Percentiles rank a stretch among this genome's conserved stretches.
Evolutionary conservation across 2,113 vertebrate genomes (phyloP).

Genomic region (Burhinus bistriatus): DNA sequence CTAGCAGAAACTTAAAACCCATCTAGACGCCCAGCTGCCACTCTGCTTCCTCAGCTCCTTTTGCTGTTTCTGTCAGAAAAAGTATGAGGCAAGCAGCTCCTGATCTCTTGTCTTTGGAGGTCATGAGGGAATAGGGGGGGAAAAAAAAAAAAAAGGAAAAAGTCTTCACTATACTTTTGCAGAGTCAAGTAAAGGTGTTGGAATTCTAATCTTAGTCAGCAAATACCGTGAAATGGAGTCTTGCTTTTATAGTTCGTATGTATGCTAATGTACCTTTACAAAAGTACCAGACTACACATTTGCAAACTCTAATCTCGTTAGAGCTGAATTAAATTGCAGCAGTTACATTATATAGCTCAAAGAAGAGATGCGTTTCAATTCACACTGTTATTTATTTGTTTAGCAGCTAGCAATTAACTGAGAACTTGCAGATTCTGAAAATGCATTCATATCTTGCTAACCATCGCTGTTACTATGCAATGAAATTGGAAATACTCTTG

Average conservation of each 20-base stretch:
- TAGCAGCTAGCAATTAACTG: background rate
- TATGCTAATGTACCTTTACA: background rate
- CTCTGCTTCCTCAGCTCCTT: background rate
- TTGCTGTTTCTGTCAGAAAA: background rate
- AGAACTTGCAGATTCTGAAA: background rate
- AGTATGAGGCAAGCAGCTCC: background rate
- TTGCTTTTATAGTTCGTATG: background rate
- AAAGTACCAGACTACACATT: background rate
- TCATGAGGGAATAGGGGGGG: background rate
- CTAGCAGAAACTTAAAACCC: background rate
- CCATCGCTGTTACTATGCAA: background rate
- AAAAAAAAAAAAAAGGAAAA: too few species aligned
- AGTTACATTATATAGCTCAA: background rate
- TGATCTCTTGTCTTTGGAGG: background rate
- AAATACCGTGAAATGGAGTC: background rate
- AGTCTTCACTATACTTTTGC: background rate
- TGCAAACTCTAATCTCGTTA: background rate
- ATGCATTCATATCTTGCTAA: background rate
- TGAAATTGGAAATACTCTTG: background rate
- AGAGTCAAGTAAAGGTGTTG: background rate
- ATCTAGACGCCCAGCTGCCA: background rate
- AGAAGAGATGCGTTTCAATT: background rate
- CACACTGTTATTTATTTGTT: constrained; percentile 13
- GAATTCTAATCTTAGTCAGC: background rate
- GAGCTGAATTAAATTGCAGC: background rate